Evolutionary conservation across 2,113 vertebrate genomes (phyloP).

Genomic region (Platichthys flesus): DNA sequence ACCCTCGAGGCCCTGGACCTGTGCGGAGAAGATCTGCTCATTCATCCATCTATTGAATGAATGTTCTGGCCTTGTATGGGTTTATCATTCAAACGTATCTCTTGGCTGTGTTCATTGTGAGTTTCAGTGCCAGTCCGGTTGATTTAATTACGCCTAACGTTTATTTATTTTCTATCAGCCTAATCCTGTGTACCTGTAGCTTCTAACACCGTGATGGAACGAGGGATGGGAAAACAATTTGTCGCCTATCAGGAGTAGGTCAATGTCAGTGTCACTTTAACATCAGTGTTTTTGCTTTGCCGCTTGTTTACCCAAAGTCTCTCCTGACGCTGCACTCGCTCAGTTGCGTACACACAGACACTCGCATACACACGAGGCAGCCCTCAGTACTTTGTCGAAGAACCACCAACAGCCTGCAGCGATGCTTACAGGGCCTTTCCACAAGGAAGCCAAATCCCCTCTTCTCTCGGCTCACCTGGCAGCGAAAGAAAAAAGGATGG

Average conservation of each 20-base stretch:
- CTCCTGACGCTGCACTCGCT: conserved; percentile 49
- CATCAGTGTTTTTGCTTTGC: conserved; percentile 57
- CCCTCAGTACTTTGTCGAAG: conserved; percentile 59
- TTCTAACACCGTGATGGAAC: conserved; percentile 31
- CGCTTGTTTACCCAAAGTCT: conserved; percentile 62
- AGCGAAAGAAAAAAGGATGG: conserved; percentile 48
- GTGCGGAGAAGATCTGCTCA: not conserved
- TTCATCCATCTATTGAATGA: conserved; percentile 1
- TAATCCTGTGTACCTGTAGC: conserved; percentile 44
- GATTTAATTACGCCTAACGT: conserved; percentile 49
- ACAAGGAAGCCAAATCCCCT: conserved; percentile 68
- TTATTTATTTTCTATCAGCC: conserved; percentile 45
- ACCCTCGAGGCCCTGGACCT: not conserved
- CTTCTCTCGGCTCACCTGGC: conserved; percentile 69
- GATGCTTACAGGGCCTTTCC: conserved; percentile 74
- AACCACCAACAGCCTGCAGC: conserved; percentile 70
- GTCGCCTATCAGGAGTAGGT: conserved; percentile 49
- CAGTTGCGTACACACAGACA: conserved; percentile 17
- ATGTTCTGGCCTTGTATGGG: not conserved
- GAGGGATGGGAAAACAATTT: conserved; percentile 55
- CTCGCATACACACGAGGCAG: conserved; percentile 22
- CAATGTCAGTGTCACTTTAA: conserved; percentile 64
- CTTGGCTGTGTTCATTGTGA: conserved; percentile 6
- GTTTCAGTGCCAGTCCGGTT: conserved; percentile 41
- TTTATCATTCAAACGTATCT: conserved; percentile 16